Evolutionary conservation across 2,888 invertebrate genomes (phyloP), one percentile per base, ranked within the genome.

Genomic region (Strigamia transsilvanica): DNA sequence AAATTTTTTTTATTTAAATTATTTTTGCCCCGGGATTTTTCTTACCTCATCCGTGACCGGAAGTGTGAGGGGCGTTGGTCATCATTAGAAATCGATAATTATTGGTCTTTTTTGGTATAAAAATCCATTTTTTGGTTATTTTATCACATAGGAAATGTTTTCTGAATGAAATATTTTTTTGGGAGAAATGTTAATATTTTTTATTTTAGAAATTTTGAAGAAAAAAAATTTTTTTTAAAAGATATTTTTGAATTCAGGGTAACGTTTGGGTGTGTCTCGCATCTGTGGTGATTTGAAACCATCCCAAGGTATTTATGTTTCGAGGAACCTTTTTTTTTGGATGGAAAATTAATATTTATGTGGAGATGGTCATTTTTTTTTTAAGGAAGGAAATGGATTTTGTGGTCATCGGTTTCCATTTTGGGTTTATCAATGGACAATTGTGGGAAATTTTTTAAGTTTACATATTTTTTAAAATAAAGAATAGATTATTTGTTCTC

Each of bases 1-100:
- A n/a, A 27, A 27, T 51, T n/a, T 51, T 15, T 15, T 51, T 51
- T 15, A 15, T 51, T n/a, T 2, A 51, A 51, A 51, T n/a, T 15
- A n/a, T 51, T 51, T 51, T 51, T 5, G 51, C 13, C 51, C n/a
- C n/a, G 51, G n/a, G 51, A 13, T 7, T n/a, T 18, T 56, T 5
- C n/a, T n/a, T 56, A 7, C 6, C 56, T 56, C 56, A 18, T 1
- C 56, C 56, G n/a, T 56, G 56, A 56, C 56, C 56, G n/a, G 56
- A 56, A 56, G 56, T 56, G 56, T 18, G 18, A 56, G 21, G 21
- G 56, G 56, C 56, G 56, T 56, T 56, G 21, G 56, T 56, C 56
- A 27, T 27, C 27, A 27, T 27, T 27, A 27, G 2, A 27, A 27
- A 27, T 27, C 27, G 3, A 27, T 27, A 27, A 3, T 27, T 27